Evolutionary conservation across 2,888 invertebrate species (phyloP), one percentile per base, ranked within the genome.

Genomic region (Drosophila eohydei): DNA sequence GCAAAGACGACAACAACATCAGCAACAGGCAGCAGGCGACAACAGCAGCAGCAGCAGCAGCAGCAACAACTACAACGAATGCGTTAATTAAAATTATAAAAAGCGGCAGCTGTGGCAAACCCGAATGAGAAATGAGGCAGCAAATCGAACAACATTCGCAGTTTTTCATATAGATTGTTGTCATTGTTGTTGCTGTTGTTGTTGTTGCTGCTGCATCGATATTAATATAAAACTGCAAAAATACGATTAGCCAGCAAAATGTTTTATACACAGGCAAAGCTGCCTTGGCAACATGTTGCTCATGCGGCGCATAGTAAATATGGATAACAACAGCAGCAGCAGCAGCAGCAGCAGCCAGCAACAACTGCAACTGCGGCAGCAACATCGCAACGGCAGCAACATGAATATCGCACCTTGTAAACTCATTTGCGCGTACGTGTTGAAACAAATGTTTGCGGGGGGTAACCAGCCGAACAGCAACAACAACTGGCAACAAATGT

Each of bases 351-450:
- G 11, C 40, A 28, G 50, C 57, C 40, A 28, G 50, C 57, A 52
- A 2, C 54, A 69, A 64, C 57, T 51, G 50, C 61, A 62, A 62
- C 62, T 43, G 65, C 58, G 60, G 78, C 84, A 77, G 76, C 83
- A 86, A 73, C 80, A 81, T 68, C 61, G 73, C 61, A 70, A 46
- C 74, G 73, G 73, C 65, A 77, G 81, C 85, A 86, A 87, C 81
- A 79, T 81, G 88, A 87, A 90, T 90, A 91, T 92, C 90, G 89
- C 91, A 84, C 89, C 91, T 91, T 92, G 92, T 92, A 92, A 90
- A 92, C 92, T 92, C 92, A 92, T 92, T 92, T 92, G 91, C 89
- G 91, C 91, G 85, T 89, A 90, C 90, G 91, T 92, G 92, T 92
- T 90, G 90, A 90, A 91, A 92, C 92, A 92, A 92, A 92, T 92